Evolutionary conservation across 2,888 invertebrate species (phyloP), one percentile per base, ranked within the genome.

Genomic region (Orchesellides sinensis): DNA sequence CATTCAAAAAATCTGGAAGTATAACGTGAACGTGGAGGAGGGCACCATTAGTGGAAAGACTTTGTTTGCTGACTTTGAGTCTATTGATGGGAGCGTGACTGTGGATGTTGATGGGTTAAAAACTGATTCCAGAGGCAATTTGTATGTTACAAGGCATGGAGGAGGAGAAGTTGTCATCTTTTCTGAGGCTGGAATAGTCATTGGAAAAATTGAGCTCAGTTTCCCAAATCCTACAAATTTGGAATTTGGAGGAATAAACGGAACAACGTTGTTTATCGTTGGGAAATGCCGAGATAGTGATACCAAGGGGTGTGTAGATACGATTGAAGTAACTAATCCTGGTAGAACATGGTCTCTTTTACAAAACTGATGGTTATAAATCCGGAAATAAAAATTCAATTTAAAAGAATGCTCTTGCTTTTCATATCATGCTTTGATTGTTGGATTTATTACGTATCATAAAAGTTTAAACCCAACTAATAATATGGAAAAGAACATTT

Each of bases 161-260:
- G 86, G 86, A 10, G 49, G 70, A 6, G 40, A 84, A 47, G 85
- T 86, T 12, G 68, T 83, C 3, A 56, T 85, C 10, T 84, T 86
- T 25, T 63, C 49, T 2, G 47, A 75, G 0, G 19, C 68, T 25
- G 86, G 84, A 8, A 27, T 35, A n/a, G 59, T 84, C 17, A 63
- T 85, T 54, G 83, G 81, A 17, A 80, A 80, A 52, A 81, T 86
- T 49, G 59, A 73, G 10, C 47, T 86, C 10, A 83, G 66, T 47
- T 86, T 86, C 49, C 77, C 83, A 3, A 86, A 85, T 61, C 86
- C 86, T 5, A 86, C 86, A 1, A 86, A 86, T 69, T 40, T 86
- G 21, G 85, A 86, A 61, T 84, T 86, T 29, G 85, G 85, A n/a
- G 85, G 85, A 21, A 75, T 73, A 1, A 25, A 8, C 2, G 84